Evolutionary conservation across 2,113 vertebrate species (phyloP).

Genomic region (Pantherophis guttatus): DNA sequence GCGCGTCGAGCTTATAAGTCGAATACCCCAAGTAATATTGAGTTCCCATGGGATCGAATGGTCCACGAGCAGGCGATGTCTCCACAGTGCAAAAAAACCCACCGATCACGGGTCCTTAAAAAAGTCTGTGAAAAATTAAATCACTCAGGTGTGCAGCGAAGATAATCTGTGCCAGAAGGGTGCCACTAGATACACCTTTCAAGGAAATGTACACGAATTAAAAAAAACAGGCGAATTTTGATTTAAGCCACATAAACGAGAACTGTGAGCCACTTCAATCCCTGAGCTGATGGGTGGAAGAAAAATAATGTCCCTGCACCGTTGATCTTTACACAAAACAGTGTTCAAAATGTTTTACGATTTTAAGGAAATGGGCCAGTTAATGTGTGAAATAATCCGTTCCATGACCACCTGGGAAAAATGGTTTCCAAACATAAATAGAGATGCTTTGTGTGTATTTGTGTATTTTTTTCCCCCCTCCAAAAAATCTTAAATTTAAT

Average conservation of each 20-base stretch:
- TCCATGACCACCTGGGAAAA: slow-evolving; percentile 7
- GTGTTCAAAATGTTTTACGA: not conserved
- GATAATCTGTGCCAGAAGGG: not conserved
- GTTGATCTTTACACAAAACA: not conserved
- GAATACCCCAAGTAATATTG: not conserved
- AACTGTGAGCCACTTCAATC: not conserved
- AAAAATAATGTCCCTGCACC: not conserved
- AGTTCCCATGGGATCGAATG: not conserved
- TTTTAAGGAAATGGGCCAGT: slow-evolving; percentile 5
- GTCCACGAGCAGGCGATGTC: not conserved
- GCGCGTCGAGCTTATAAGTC: not conserved
- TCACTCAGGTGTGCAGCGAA: not conserved
- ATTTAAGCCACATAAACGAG: not conserved
- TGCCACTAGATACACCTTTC: not conserved
- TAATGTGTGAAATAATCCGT: not conserved
- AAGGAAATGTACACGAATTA: not conserved
- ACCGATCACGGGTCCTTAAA: not conserved
- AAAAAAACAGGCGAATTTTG: not conserved
- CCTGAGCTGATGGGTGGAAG: not conserved
- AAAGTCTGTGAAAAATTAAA: not conserved
- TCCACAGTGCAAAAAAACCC: not conserved
- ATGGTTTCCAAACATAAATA: fast-evolving
- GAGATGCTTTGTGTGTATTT: not conserved
- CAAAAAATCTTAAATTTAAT: fast-evolving
- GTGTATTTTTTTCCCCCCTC: fast-evolving